Base-by-base conservation (phyloP, 1,140 invertebrate genomes). In the Chionoecetes opilio region DNA sequence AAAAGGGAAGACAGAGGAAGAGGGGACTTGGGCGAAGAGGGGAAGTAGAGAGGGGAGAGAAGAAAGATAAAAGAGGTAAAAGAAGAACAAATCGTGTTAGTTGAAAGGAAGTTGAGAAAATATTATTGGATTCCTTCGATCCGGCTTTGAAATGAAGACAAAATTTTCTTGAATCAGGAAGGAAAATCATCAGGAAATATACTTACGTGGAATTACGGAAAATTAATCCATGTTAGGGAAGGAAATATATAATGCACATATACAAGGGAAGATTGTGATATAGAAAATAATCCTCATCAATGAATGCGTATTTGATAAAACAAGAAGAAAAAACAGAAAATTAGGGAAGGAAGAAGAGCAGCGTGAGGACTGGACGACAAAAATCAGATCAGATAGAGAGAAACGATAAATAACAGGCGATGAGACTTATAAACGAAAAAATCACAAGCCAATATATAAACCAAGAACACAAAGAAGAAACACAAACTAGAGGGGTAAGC, bases 1-100 rank as follows among this genome's bases (percentile, higher is more conserved):
- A 75, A 75, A 75, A n/a, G 63, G 63, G n/a, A 75, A 75, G 63
- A 75, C 21, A 75, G 63, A 75, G 63, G 63, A 17, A 75, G 63
- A 75, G 63, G 63, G 63, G 63, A 75, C 63, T n/a, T 26, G 63
- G 63, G n/a, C 63, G n/a, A 75, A 75, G 63, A 26, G n/a, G 63
- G 63, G 63, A 75, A 75, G 26, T 75, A 75, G 21, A 75, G 26
- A 26, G 63, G 21, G 21, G n/a, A 26, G 8, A 75, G 21, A 8
- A 75, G 21, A 75, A 26, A 75, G 5, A 17, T 17, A 21, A 26
- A 75, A n/a, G n/a, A 26, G n/a, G 53, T 14, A 75, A 75, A 75
- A 26, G 21, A 75, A n/a, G 26, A 53, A 14, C 46, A n/a, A 75
- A 75, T n/a, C 21, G 63, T 75, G n/a, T 5, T n/a, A n/a, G 63